Evolutionary conservation across 2,113 vertebrate species (phyloP), one percentile per base, ranked within the genome.

Genomic region (Stegastes partitus): DNA sequence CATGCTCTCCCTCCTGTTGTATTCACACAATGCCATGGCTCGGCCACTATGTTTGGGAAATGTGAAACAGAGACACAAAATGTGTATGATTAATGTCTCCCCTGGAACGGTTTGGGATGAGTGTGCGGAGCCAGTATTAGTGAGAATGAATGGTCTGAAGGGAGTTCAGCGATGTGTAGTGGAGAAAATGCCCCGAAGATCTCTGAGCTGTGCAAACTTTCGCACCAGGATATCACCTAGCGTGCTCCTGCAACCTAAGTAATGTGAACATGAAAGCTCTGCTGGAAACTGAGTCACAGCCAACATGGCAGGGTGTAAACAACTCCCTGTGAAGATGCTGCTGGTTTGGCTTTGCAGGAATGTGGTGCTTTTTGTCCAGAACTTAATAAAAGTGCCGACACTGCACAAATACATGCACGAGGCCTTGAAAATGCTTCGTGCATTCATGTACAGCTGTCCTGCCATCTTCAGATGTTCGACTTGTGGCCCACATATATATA

Each of bases 61-160:
- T 49, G 11, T 69, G 62, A 78, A 59, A 73, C 19, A 59, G 19
- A 49, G 19, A 82, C 55, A 37, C 12, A 58, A 69, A 72, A 68
- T 66, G 68, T 75, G 54, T 49, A 44, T 81, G 67, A 88, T 79
- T 74, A 82, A 85, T 78, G 23, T 76, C 42, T 68, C 19, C 50
- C 50, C 55, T 25, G 25, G 53, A 77, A 79, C 63, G n/a, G 31
- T 75, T 70, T 64, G 50, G 25, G 42, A 75, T 70, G 49, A 70
- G 50, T 19, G 18, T n/a, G 47, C 23, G 68, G 74, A 65, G 12
- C 37, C 49, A 53, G 55, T 54, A 62, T 59, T 55, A 73, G 50
- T 62, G 62, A 18, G 49, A 70, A 57, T 58, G n/a, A 69, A 56
- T 73, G 45, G 37, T 84, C 39, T 64, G n/a, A 37, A 26, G 71